phyloP scores from a whole-genome alignment of 2,888 invertebrate genomes.

The Chydorus sphaericus region DNA sequence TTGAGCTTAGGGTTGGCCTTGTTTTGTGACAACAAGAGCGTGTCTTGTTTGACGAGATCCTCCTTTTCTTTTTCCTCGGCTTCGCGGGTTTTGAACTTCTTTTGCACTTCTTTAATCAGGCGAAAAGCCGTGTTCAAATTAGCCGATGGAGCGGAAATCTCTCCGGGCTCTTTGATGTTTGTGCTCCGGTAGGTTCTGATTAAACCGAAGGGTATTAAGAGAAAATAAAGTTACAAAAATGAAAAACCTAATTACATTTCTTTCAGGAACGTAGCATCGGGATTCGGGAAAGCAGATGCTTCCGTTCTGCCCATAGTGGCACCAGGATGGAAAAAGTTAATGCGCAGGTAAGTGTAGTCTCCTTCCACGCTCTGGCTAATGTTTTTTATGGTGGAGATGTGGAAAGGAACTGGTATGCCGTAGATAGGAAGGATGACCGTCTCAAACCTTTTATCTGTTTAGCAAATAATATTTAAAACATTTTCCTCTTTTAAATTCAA shows the following conservation, averaged over 20 bases:
- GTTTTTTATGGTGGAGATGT: conserved; percentile 97
- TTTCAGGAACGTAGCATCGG: conserved; percentile 93
- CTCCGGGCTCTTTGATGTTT: conserved; percentile 94
- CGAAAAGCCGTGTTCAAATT: conserved; percentile 94
- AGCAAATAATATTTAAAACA: conserved; percentile 22
- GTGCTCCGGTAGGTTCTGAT: conserved; percentile 78
- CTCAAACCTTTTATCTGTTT: conserved; percentile 94
- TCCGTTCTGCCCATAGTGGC: conserved; percentile 90
- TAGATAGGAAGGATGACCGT: conserved; percentile 96
- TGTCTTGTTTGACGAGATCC: conserved; percentile 96
- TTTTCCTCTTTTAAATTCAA: not conserved
- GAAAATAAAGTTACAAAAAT: not conserved
- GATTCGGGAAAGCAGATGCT: conserved; percentile 76
- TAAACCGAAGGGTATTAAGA: not conserved
- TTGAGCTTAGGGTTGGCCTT: conserved; percentile 96
- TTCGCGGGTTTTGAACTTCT: conserved; percentile 94
- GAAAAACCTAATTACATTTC: conserved; percentile 65
- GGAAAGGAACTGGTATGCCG: conserved; percentile 91
- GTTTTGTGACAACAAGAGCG: conserved; percentile 78
- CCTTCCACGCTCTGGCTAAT: conserved; percentile 97
- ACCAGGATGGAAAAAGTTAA: conserved; percentile 98
- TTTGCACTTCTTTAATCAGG: conserved; percentile 97
- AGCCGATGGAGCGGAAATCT: conserved; percentile 79
- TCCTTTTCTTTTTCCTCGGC: conserved; percentile 98
- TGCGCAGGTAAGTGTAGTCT: conserved; percentile 90